Evolutionary conservation across 2,888 invertebrate species (phyloP), one percentile per base, ranked within the genome.

Genomic region (Slavum lentiscoides): DNA sequence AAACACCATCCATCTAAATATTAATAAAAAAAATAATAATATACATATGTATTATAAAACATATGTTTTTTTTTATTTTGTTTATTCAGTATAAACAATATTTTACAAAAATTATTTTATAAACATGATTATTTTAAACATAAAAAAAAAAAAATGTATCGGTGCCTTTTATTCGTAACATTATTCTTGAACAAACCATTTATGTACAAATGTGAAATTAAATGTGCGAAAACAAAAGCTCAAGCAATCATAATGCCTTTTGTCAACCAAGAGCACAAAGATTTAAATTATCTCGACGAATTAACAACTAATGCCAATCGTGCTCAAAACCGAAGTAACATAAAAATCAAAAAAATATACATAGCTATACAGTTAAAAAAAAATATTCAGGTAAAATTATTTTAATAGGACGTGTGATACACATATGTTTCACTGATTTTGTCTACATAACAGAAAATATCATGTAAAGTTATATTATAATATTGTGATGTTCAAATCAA

Each of bases 351-450:
- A 39, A 39, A 23, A 58, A 39, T 66, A 55, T 66, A 19, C 21
- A 55, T 66, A 21, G 55, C 53, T 15, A 8, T 75, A 21, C 21
- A 55, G 74, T 58, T 66, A 66, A 75, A 75, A 66, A 66, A 30
- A 66, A 66, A 75, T 23, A 66, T 4, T 21, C 39, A 2, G 58
- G 55, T 74, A 74, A 55, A 55, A 37, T 37, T 49, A 9, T 19
- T 55, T 37, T 6, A 69, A 59, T 7, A 59, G n/a, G 19, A 53
- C 13, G 53, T 53, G 53, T 11, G 3, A 49, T 49, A 13, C 3
- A 3, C 49, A 9, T 11, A 49, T 49, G 13, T 49, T 49, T 49
- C 11, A 39, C 11, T 49, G 49, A 2, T 11, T 7, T 49, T 49
- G 49, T 11, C 49, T 49, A 13, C 13, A 1, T 15, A 49, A 49